Evolutionary conservation across 2,113 vertebrate genomes (phyloP).

Genomic region (Coturnix japonica): DNA sequence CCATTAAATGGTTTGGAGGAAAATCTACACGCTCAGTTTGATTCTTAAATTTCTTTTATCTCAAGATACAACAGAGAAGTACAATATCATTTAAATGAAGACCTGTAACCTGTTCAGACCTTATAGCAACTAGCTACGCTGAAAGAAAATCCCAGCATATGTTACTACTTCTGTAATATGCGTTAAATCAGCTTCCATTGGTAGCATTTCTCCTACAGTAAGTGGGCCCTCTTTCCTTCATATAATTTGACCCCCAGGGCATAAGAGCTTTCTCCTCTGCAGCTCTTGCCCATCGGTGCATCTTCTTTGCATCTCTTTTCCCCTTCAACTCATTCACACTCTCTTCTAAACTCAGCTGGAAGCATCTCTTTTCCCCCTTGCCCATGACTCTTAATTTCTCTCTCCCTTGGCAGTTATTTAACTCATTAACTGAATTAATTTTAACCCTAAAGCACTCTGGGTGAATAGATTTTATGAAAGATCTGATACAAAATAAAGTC

Average conservation of each 20-base stretch:
- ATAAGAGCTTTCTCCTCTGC: conserved; percentile 36
- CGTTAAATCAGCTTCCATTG: neutral
- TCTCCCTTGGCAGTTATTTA: conserved; percentile 72
- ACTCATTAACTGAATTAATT: conserved; percentile 73
- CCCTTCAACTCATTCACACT: conserved; percentile 56
- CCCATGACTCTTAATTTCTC: conserved; percentile 69
- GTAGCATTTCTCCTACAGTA: neutral
- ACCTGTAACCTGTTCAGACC: neutral
- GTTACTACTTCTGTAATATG: neutral
- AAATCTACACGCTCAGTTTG: neutral
- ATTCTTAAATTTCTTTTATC: neutral
- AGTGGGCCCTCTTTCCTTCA: neutral
- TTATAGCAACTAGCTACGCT: neutral
- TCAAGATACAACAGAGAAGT: neutral
- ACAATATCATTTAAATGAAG: neutral
- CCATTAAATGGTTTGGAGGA: neutral
- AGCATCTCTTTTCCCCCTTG: conserved; percentile 65
- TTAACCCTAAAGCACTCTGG: conserved; percentile 57
- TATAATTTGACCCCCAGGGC: conserved; percentile 32
- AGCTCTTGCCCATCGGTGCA: conserved; percentile 42
- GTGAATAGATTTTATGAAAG: conserved; percentile 56
- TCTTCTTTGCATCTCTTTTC: conserved; percentile 60
- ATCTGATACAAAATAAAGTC: conserved; percentile 59
- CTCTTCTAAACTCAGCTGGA: conserved; percentile 62
- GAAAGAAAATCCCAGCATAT: neutral